A percentile compares a stretch with the other conserved stretches of the same genome.
These are phyloP conservation scores for Phenganax subtilis DNA, from an alignment of 92 coral and sea anemone species.

Conservation along the genomic window DNA sequence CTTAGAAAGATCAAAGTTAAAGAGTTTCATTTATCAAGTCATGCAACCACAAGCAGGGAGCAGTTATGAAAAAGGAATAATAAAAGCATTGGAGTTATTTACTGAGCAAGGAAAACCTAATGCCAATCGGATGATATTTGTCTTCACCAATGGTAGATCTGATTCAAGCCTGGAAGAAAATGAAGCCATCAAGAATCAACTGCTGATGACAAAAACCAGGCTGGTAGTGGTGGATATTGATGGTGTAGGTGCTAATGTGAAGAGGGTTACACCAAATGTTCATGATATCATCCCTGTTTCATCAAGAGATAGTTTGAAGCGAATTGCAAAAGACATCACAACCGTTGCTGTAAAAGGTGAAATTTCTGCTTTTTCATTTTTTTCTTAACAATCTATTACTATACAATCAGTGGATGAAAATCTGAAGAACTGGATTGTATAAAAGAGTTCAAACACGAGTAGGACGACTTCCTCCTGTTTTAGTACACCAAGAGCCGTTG, in stretches of 20 bases:
- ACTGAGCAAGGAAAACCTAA: constrained; percentile 15
- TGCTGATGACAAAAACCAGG: constrained; percentile 45
- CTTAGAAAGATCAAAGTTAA: constrained; percentile 5
- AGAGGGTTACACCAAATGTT: constrained; percentile 32
- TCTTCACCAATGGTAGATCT: constrained; percentile 15
- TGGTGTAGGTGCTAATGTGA: constrained; percentile 35
- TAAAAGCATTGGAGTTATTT: constrained; percentile 22
- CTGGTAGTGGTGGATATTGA: constrained; percentile 49
- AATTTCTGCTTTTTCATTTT: not conserved
- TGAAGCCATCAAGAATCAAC: constrained; percentile 37
- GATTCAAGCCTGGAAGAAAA: constrained; percentile 5
- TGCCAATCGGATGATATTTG: constrained; percentile 22
- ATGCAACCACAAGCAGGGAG: constrained; percentile 21
- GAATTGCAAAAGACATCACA: not conserved
- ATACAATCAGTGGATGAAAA: too few relatives aligned
- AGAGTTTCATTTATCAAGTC: constrained; percentile 12
- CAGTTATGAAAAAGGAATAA: constrained; percentile 26
- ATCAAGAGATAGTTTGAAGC: constrained; percentile 38
- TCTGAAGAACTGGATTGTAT: too few relatives aligned
- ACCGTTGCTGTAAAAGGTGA: constrained; percentile 19
- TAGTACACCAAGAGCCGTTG: too few relatives aligned
- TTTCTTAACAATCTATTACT: not conserved
- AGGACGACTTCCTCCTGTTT: too few relatives aligned
- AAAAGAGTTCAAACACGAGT: too few relatives aligned
- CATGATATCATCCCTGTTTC: constrained; percentile 41